Base-by-base conservation (phyloP, 2,797 vertebrate genomes). In the Apogon hyalosoma region DNA sequence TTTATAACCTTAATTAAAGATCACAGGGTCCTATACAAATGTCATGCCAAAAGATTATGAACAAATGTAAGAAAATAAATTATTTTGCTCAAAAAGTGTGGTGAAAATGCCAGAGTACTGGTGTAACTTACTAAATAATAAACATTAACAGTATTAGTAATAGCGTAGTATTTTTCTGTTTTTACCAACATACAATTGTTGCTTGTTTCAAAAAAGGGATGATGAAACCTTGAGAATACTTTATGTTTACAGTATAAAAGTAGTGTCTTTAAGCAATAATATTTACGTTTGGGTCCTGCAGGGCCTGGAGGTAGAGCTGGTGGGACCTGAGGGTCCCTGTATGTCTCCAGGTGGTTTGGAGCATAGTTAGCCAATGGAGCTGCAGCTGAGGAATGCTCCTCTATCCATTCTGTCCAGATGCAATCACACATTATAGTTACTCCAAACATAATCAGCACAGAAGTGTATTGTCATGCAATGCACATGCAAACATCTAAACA, bases 351-450 rank as follows among this genome's bases (percentile, higher is more conserved):
- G 90, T 95, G 96, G 92, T 95, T 97, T 56, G 95, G 88, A 83
- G 95, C 93, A 59, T 96, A 96, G 86, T 94, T 96, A 76, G 95
- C 93, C 86, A 96, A 83, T 1, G 96, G 95, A 78, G 94, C 94
- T 15, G 95, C 94, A 50, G 96, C 93, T 69, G 95, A 96, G n/a
- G 96, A 95, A 82, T 95, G 96, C 64, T 98, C 96, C 89, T 97
- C 97, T 85, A 98, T 96, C 98, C 98, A 99, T 91, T 98, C 98
- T 99, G 87, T 54, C 82, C 43, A 43, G 36, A 76, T 46, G 85
- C 19, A 78, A 54, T 39, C 13, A 36, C 46, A 65, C 46, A 56
- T 18, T 42, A 43, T 48, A 16, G 15, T 74, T 57, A 77, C 60
- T 38, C 33, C 21, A 68, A 55, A 69, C 36, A 46, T 51, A 54